Conservation (phyloP, 1,140 invertebrate species). For the Oedothorax gibbosus region DNA sequence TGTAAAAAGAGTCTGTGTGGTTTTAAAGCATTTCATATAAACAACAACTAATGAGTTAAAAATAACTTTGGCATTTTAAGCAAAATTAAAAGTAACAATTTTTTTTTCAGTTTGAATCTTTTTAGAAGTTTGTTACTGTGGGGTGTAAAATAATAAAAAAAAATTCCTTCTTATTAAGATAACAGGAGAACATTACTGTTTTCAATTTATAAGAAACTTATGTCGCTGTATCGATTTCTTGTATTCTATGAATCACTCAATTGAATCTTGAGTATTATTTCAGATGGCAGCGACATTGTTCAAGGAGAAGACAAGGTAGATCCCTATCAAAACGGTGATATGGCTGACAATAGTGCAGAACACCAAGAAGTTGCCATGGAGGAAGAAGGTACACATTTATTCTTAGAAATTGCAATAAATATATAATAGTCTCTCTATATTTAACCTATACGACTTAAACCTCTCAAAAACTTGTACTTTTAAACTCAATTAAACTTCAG, state of each 20-base stretch:
- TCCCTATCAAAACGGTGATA: slow-evolving; percentile 73
- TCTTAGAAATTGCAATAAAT: background rate
- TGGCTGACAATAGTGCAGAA: slow-evolving; percentile 69
- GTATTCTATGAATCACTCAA: background rate
- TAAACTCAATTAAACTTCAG: background rate
- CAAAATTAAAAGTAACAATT: no score
- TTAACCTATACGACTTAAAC: background rate
- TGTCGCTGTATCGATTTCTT: background rate
- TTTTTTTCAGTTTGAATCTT: no score
- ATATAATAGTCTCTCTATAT: background rate
- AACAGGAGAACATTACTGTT: background rate
- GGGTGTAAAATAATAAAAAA: no score
- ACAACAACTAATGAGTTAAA: no score
- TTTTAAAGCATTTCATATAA: no score
- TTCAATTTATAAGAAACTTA: background rate
- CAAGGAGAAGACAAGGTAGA: slow-evolving; percentile 69
- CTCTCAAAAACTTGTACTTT: background rate
- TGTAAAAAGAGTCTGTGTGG: no score
- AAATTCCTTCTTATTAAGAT: no score
- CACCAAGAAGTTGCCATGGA: slow-evolving; percentile 75
- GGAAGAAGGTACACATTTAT: slow-evolving; percentile 71
- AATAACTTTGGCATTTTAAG: no score
- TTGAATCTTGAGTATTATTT: slow-evolving; percentile 52
- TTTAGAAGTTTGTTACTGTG: no score
- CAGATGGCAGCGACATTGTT: slow-evolving; percentile 69